Evolutionary conservation across 2,797 vertebrate genomes (phyloP).

Genomic region (Poeciliopsis turneri): DNA sequence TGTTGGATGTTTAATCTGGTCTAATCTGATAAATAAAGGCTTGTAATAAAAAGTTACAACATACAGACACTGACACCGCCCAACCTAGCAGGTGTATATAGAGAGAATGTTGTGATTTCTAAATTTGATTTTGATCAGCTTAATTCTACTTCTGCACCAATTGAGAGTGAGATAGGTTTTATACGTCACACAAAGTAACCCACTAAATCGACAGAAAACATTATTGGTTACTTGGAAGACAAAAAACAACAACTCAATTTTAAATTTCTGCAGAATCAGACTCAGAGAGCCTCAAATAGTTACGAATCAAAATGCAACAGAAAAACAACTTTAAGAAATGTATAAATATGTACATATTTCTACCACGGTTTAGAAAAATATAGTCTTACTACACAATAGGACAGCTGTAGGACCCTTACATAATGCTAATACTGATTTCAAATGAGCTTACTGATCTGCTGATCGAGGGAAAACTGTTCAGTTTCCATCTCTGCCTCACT

Average conservation of each 20-base stretch:
- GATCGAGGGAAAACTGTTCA: not conserved
- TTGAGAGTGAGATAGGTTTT: not conserved
- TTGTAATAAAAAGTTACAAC: not conserved
- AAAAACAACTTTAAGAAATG: not conserved
- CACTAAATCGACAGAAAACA: not conserved
- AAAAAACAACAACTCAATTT: not conserved
- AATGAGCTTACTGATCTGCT: not conserved
- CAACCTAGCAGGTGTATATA: not conserved
- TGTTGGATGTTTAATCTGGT: not conserved
- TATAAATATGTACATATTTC: not conserved
- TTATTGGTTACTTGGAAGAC: not conserved
- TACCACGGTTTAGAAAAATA: not conserved
- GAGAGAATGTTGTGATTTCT: not conserved
- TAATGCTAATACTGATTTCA: not conserved
- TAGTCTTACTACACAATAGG: not conserved
- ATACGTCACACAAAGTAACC: not conserved
- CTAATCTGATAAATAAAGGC: not conserved
- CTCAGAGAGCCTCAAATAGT: not conserved
- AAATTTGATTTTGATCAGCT: not conserved
- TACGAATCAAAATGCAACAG: not conserved
- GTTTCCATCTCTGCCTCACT: no score
- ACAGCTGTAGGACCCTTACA: not conserved
- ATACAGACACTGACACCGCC: not conserved
- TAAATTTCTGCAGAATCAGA: not conserved
- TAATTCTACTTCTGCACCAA: not conserved